phyloP scores from a whole-genome alignment of 2,888 invertebrate genomes.

The Pachydiplax longipennis region DNA sequence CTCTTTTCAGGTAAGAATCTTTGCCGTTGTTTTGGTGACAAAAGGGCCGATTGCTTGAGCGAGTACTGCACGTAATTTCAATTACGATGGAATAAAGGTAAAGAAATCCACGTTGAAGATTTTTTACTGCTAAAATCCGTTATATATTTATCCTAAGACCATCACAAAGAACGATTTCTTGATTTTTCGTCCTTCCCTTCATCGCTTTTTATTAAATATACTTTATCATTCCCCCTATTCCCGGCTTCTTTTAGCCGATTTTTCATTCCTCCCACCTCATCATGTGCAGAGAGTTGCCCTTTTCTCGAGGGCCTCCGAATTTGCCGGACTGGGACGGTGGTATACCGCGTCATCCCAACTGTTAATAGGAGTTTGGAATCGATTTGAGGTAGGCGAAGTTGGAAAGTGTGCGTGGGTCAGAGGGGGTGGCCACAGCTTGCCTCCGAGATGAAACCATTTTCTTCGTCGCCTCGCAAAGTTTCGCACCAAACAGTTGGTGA shows the following conservation, averaged over 20 bases:
- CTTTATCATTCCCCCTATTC: too few relatives aligned
- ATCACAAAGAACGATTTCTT: too few relatives aligned
- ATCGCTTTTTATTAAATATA: too few relatives aligned
- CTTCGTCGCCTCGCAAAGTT: background rate
- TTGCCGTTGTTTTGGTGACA: too few relatives aligned
- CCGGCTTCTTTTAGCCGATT: background rate
- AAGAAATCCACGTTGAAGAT: too few relatives aligned
- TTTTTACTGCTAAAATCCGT: too few relatives aligned
- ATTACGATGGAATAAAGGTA: too few relatives aligned
- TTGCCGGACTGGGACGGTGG: constrained; percentile 34
- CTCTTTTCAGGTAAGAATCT: too few relatives aligned
- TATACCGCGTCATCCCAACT: constrained; percentile 25
- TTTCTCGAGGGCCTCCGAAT: background rate
- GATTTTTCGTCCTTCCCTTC: too few relatives aligned
- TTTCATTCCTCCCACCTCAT: background rate
- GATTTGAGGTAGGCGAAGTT: background rate
- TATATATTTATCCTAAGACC: background rate
- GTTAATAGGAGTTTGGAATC: constrained; percentile 23
- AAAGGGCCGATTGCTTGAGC: too few relatives aligned
- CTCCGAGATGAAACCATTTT: background rate
- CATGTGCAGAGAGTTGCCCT: background rate
- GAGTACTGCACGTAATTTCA: too few relatives aligned
- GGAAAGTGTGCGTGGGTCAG: background rate
- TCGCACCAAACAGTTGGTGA: background rate
- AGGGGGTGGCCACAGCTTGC: background rate